Evolutionary conservation across 1,140 invertebrate species (phyloP), one percentile per base, ranked within the genome.

Genomic region (Watersipora subatra): DNA sequence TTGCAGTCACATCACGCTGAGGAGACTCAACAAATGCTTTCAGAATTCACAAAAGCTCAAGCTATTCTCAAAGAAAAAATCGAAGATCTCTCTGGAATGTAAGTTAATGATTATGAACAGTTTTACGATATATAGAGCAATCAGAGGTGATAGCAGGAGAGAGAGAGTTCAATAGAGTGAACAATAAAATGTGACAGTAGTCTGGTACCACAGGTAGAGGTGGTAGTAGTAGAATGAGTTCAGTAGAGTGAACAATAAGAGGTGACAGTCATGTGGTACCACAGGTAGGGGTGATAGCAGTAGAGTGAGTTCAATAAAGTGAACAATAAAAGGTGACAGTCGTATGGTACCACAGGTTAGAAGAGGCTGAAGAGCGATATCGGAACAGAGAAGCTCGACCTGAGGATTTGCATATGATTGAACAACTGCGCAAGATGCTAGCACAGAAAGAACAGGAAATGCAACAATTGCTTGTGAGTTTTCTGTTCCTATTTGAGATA

Each of bases 11-110:
- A 78, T 61, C 77, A 79, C 59, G 27, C 69, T 2, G 64, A 67
- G 19, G 73, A 79, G 56, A 70, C 70, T 19, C 71, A 80, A 68
- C 65, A 73, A 26, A 71, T 79, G 67, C 65, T 80, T 7, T 61
- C 34, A 15, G 77, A 80, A 59, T 80, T 80, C 64, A 76, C 72
- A 26, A 34, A 71, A 57, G 78, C 79, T 19, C 79, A 80, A 67
- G 73, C 75, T 34, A 65, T 80, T 57, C 69, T 80, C 22, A 80
- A 78, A 64, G 73, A 75, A 62, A 80, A 79, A 70, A 80, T 80
- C n/a, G 72, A 73, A 28, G 70, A 73, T 61, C 68, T 76, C 1
- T 74, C 78, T 56, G 74, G 75, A 22, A 56, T 70, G 78, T 79
- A 72, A 70, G 73, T 73, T 22, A n/a, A 25, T 28, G 17, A 30